Percentiles rank a stretch among this genome's conserved stretches.
Conservation (phyloP, 2,888 invertebrate genomes). For the Eledone cirrhosa region DNA sequence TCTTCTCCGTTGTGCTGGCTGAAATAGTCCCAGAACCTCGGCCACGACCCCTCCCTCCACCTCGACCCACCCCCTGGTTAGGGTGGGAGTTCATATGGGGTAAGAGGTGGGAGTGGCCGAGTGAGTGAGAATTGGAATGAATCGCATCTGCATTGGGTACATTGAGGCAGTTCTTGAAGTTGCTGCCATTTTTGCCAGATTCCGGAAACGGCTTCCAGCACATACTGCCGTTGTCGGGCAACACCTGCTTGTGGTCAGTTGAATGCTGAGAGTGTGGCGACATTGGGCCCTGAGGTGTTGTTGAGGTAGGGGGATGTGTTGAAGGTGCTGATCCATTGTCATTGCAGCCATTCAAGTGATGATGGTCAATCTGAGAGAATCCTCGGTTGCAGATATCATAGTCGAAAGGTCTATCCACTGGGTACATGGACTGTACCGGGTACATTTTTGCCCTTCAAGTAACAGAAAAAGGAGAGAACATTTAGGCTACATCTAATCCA, state of each 20-base stretch:
- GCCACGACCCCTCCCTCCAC: slow-evolving; percentile 7
- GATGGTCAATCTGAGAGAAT: slow-evolving; percentile 12
- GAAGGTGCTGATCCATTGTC: background rate
- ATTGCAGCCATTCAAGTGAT: background rate
- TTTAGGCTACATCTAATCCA: too few species aligned
- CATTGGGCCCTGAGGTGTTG: slow-evolving; percentile 22
- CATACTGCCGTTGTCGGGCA: background rate
- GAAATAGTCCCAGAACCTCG: background rate
- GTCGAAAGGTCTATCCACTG: slow-evolving; percentile 20
- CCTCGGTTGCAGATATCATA: slow-evolving; percentile 21
- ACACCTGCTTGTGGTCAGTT: background rate
- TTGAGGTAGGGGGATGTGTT: background rate
- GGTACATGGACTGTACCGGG: slow-evolving; percentile 20
- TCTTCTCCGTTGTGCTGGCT: background rate
- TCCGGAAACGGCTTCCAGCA: slow-evolving; percentile 19
- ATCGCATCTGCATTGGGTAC: background rate
- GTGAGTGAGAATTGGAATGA: too few species aligned
- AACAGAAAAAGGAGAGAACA: too few species aligned
- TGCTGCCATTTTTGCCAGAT: slow-evolving; percentile 1
- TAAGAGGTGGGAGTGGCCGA: background rate
- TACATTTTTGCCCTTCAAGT: slow-evolving; percentile 4
- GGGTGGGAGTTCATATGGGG: slow-evolving; percentile 1
- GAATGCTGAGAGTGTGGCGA: slow-evolving; percentile 24
- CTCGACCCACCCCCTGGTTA: background rate
- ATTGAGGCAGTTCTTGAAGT: slow-evolving; percentile 3